Conservation (phyloP, 1,140 invertebrate species). For the Platyscapa corneri region DNA sequence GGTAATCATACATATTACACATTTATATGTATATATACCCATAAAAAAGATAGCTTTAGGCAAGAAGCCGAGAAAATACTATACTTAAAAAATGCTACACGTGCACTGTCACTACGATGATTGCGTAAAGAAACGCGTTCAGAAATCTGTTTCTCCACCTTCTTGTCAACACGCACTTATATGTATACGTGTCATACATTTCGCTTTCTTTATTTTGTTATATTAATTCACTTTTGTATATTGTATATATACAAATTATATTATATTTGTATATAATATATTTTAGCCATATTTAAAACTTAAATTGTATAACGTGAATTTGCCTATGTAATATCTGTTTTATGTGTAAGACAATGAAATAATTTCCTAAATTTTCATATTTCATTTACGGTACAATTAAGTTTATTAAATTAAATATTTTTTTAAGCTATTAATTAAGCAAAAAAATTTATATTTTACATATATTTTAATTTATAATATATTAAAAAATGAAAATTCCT, state of each 20-base stretch:
- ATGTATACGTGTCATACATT: neutral
- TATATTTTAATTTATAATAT: too few relatives aligned
- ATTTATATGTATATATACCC: neutral
- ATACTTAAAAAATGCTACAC: conserved; percentile 23
- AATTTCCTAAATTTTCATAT: too few relatives aligned
- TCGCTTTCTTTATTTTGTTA: conserved; percentile 25
- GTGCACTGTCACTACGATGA: conserved; percentile 17
- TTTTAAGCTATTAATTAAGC: too few relatives aligned
- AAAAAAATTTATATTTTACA: too few relatives aligned
- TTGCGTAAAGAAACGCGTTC: conserved; percentile 21
- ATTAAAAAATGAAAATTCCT: too few relatives aligned
- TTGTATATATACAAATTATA: too few relatives aligned
- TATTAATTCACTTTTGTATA: neutral
- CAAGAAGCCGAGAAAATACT: conserved; percentile 22
- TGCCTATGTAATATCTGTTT: too few relatives aligned
- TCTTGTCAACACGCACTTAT: neutral
- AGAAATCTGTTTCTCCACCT: conserved; percentile 15
- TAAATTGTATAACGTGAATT: neutral
- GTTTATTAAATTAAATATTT: too few relatives aligned
- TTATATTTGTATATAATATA: too few relatives aligned
- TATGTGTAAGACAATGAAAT: too few relatives aligned
- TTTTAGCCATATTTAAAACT: neutral
- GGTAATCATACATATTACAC: neutral
- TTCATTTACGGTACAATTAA: too few relatives aligned
- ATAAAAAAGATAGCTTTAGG: conserved; percentile 4